These are phyloP conservation scores for Conger conger DNA, from an alignment of 2,113 vertebrate genomes.

Conservation along the genomic window DNA sequence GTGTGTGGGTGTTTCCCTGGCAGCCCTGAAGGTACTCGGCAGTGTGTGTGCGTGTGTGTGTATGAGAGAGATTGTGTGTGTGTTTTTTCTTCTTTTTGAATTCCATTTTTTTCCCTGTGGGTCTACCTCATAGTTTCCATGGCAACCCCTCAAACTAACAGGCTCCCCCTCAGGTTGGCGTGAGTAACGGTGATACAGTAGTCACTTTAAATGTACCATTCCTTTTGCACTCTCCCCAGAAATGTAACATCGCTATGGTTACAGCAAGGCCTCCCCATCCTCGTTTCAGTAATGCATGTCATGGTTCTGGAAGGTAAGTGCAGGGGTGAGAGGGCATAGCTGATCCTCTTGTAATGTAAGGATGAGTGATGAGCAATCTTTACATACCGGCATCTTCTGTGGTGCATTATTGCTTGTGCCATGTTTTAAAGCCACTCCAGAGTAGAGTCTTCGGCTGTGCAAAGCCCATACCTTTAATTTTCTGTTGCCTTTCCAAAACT, in stretches of 20 bases:
- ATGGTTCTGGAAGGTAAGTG: slow-evolving; percentile 35
- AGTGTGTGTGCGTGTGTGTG: not conserved
- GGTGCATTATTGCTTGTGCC: not conserved
- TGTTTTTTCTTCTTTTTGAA: slow-evolving; percentile 8
- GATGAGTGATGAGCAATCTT: not conserved
- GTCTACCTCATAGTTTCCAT: slow-evolving; percentile 26
- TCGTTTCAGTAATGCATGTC: slow-evolving; percentile 20
- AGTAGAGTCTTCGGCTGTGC: not conserved
- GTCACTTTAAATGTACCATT: slow-evolving; percentile 34
- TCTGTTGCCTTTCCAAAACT: not conserved
- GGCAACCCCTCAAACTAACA: slow-evolving; percentile 33
- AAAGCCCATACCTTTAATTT: not conserved
- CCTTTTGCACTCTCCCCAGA: slow-evolving; percentile 28
- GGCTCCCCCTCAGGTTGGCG: slow-evolving; percentile 33
- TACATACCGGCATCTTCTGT: not conserved
- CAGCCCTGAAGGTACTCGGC: slow-evolving; percentile 27
- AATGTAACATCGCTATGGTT: slow-evolving; percentile 40
- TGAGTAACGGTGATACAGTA: slow-evolving; percentile 30
- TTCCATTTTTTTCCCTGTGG: slow-evolving; percentile 26
- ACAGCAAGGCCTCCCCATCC: slow-evolving; percentile 26
- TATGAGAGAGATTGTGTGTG: not conserved
- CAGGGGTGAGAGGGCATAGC: not conserved
- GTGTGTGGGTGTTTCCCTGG: slow-evolving; percentile 38
- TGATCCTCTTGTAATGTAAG: not conserved
- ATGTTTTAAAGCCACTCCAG: not conserved